Conservation (phyloP, 1,140 invertebrate genomes). For the Drosophila ercepeae region DNA sequence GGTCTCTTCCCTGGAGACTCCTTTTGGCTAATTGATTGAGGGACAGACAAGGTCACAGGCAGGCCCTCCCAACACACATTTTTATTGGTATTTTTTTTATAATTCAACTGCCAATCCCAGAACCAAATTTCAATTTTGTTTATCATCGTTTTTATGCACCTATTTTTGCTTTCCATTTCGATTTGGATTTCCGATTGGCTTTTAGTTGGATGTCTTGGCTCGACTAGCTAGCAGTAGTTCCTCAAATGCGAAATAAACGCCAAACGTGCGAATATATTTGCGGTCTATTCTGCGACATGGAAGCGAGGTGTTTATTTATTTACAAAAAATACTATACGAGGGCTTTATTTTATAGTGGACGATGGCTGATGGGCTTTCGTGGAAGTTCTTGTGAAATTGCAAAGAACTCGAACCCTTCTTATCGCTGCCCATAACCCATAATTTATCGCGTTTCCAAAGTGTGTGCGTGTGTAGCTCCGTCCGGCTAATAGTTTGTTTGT, state of each 20-base stretch:
- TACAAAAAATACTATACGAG: not conserved
- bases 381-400: slow-evolving; percentile 52
- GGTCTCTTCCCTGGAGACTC: slow-evolving; percentile 3
- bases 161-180: slow-evolving; percentile 9
- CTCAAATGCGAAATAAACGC: slow-evolving; percentile 63
- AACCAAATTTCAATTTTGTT: slow-evolving; percentile 48
- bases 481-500: slow-evolving; percentile 33
- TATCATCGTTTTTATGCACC: slow-evolving; percentile 59
- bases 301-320: slow-evolving; percentile 50
- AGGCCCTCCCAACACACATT: not conserved
- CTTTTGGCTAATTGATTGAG: slow-evolving; percentile 28
- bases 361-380: slow-evolving; percentile 8
- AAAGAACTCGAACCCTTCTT: slow-evolving; percentile 14
- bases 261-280: slow-evolving; percentile 70
- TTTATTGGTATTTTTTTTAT: not conserved
- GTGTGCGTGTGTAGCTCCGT: slow-evolving; percentile 17
- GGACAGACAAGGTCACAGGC: slow-evolving; percentile 26
- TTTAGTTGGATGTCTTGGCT: slow-evolving; percentile 56
- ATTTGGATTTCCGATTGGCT: slow-evolving; percentile 5
- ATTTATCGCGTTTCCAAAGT: slow-evolving; percentile 11
- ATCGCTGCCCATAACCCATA: slow-evolving; percentile 26
- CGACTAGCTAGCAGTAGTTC: slow-evolving; percentile 20
- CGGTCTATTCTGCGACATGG: slow-evolving; percentile 54
- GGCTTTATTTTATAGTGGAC: not conserved
- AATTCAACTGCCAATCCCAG: slow-evolving; percentile 24